Evolutionary conservation across 2,113 vertebrate genomes (phyloP), one percentile per base, ranked within the genome.

Genomic region (Mastomys natalensis): DNA sequence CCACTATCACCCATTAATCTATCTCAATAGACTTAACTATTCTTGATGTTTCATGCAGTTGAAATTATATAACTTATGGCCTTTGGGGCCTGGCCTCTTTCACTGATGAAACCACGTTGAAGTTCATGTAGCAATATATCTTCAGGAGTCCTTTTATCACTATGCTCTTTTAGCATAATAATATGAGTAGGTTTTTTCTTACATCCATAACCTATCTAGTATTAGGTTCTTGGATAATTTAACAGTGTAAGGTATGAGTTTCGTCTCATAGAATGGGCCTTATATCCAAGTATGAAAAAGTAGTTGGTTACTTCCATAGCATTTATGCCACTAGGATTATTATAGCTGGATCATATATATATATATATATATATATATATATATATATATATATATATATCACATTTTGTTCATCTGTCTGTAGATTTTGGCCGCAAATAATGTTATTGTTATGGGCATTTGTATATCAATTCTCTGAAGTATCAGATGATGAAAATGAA

Each of bases 41-140:
- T 92, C 51, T 87, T 60, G 66, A 90, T 34, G 40, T 82, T 96
- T 94, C 45, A 82, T 55, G 29, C 64, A 92, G 88, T 26, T 94
- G 19, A 12, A 90, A 77, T 82, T 45, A 24, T 73, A 11, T 1
- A 89, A 58, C 48, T 64, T 66, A 12, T 76, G 60, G n/a, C 37
- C 6, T 93, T 95, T 88, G 91, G 45, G 72, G 31, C 31, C 45
- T 86, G 11, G 29, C 17, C 34, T 89, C 37, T 74, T 40, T 95
- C 40, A 80, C 73, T 93, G 91, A 88, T 34, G 48, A 76, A 84
- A 74, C 34, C 55, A 68, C 87, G 92, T 96, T 96, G 22, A 72
- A 68, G 48, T 26, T 70, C 19, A 24, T 72, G 22, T 74, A 74
- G 9, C 40, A 94, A 64, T 68, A 91, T 74, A 9, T 74, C 73